These are phyloP conservation scores for Chloroceryle amazona DNA, from an alignment of 2,797 vertebrate species.

Conservation along the genomic window DNA sequence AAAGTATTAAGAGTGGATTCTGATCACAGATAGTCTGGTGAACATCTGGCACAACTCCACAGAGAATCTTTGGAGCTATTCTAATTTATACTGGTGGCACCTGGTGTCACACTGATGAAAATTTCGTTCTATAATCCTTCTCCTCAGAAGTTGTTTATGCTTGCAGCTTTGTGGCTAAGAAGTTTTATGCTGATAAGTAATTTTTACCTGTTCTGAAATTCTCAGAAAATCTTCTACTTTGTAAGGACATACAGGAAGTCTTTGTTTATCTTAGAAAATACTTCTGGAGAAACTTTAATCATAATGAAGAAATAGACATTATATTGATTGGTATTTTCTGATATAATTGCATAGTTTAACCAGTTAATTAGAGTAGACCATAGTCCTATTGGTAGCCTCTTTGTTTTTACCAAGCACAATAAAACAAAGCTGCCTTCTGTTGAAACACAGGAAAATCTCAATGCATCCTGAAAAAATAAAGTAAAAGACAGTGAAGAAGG, in stretches of 20 bases:
- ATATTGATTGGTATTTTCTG: neutral
- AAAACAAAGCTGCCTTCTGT: neutral
- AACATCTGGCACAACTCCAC: neutral
- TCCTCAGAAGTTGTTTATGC: conserved; percentile 22
- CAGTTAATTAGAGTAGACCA: neutral
- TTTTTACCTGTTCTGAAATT: neutral
- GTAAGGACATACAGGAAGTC: neutral
- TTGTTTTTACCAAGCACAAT: neutral
- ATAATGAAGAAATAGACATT: neutral
- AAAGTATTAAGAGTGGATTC: conserved; percentile 32
- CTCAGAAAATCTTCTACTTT: conserved; percentile 27
- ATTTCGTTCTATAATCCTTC: neutral
- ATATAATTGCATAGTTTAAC: neutral
- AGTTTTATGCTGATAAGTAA: conserved; percentile 44
- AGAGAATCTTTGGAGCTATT: neutral
- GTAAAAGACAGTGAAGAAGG: neutral
- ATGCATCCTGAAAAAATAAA: neutral
- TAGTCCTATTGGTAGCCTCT: neutral
- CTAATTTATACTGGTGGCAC: neutral
- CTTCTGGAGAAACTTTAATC: neutral
- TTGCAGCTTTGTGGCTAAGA: conserved; percentile 38
- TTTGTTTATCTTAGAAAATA: neutral
- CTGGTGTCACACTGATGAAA: neutral
- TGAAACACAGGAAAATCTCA: neutral
- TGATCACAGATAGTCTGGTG: neutral